These are phyloP conservation scores for Myotis brandtii DNA, from an alignment of 2,113 vertebrate genomes.

Conservation along the genomic window DNA sequence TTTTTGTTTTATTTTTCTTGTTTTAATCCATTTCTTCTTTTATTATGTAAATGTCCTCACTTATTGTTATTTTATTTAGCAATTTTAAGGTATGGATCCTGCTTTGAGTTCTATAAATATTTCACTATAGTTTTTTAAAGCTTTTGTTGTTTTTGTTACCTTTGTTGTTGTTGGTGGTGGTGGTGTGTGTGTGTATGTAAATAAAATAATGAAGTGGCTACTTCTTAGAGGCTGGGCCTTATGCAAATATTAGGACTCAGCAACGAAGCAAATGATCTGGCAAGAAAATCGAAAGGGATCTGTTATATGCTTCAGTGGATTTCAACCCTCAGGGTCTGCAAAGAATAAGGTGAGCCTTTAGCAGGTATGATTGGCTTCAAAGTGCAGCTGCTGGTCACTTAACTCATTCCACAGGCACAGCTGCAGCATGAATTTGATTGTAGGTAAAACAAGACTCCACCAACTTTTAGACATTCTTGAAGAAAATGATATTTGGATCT, in stretches of 20 bases:
- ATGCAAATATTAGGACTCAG: neutral
- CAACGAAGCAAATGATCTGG: neutral
- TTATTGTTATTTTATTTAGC: neutral
- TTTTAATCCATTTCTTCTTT: neutral
- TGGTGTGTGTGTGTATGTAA: neutral
- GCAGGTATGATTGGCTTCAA: neutral
- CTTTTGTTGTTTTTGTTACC: neutral
- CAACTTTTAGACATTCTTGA: neutral
- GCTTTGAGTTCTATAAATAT: neutral
- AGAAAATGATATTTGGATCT: neutral
- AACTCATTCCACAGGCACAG: neutral
- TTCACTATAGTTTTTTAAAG: neutral
- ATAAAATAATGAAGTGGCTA: neutral
- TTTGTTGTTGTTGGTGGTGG: neutral
- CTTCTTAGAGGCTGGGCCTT: neutral
- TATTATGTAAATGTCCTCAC: neutral
- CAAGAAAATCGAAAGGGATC: neutral
- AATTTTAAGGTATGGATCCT: neutral
- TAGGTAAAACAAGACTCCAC: neutral
- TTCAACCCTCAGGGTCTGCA: neutral
- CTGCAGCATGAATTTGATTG: neutral
- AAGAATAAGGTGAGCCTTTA: neutral
- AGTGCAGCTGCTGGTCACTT: neutral
- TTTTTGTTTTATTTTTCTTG: neutral
- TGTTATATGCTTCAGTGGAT: neutral